Evolutionary conservation across 2,113 vertebrate species (phyloP).

Genomic region (Alethe diademata): DNA sequence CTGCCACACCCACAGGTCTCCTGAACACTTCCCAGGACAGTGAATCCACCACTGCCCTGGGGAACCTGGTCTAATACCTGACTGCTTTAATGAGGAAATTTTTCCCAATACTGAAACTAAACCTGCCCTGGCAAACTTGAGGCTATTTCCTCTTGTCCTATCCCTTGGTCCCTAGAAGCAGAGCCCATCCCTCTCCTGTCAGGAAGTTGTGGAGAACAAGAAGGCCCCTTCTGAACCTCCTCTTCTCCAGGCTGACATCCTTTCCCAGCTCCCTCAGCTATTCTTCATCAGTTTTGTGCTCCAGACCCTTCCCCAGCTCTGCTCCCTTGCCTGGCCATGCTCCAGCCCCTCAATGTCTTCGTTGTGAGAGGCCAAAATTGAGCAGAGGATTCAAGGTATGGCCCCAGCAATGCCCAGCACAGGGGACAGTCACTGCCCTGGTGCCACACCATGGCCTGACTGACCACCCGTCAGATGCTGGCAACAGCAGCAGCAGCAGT

Average conservation of each 20-base stretch:
- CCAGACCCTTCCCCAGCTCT: background rate
- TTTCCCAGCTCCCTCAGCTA: background rate
- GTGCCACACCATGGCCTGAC: background rate
- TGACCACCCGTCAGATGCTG: background rate
- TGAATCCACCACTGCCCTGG: background rate
- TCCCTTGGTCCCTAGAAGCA: background rate
- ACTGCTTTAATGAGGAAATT: background rate
- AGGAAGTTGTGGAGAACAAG: background rate
- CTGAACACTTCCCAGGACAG: background rate
- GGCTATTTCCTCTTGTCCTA: background rate
- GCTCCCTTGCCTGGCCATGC: background rate
- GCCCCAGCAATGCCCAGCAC: background rate
- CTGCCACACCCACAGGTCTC: background rate
- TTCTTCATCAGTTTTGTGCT: background rate
- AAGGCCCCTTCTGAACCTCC: background rate
- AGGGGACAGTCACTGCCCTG: background rate
- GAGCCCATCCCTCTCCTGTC: background rate
- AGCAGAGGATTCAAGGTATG: background rate
- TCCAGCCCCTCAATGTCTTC: background rate
- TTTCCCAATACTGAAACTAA: background rate
- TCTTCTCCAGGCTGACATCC: background rate
- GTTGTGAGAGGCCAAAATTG: background rate
- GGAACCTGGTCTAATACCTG: background rate
- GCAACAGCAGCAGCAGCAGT: background rate
- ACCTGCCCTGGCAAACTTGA: background rate